Evolutionary conservation across 2,113 vertebrate genomes (phyloP).

Genomic region (Aleadryas rufinucha): DNA sequence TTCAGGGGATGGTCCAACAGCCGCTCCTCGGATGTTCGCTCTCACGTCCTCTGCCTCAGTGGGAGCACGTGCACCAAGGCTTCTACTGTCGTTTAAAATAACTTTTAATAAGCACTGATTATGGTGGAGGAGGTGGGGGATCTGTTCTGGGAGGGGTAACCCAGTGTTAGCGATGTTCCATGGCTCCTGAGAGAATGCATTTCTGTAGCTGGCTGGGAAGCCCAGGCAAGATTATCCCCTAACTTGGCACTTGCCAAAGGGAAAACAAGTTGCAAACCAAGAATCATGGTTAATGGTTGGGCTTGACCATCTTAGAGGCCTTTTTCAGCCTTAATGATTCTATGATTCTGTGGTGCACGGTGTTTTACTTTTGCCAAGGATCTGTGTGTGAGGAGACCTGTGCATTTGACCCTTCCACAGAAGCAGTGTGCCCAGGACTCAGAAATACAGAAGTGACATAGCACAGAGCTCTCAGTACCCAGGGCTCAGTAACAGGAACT

Average conservation of each 20-base stretch:
- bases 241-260: background rate
- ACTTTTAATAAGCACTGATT: background rate
- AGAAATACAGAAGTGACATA: background rate
- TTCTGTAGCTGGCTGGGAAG: background rate
- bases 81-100: background rate
- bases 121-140: background rate
- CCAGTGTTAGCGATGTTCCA: background rate
- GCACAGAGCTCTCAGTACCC: background rate
- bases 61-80: background rate
- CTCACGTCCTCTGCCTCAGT: background rate
- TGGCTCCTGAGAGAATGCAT: background rate
- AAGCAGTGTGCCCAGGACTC: rapidly evolving
- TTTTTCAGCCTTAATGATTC: background rate
- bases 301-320: no score
- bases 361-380: background rate
- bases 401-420: background rate
- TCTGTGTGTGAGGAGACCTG: background rate
- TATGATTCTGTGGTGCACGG: background rate
- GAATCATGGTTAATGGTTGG: background rate
- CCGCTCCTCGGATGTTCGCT: rapidly evolving
- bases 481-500: background rate
- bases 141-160: background rate
- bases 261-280: background rate
- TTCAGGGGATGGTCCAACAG: background rate
- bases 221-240: background rate